phyloP scores from a whole-genome alignment of 2,113 vertebrate genomes.

The Petromus typicus region DNA sequence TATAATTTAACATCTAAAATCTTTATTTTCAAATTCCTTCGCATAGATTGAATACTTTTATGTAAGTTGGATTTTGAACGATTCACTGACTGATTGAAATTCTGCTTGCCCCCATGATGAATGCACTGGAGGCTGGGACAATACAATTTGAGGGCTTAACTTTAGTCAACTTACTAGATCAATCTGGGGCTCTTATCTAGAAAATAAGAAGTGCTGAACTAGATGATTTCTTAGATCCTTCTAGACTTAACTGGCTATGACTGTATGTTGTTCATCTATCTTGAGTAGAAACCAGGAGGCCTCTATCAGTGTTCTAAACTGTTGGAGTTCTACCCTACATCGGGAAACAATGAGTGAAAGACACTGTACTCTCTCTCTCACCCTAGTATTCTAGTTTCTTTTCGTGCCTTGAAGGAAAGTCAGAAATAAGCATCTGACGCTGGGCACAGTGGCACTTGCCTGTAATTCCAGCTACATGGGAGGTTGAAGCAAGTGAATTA shows the following conservation, averaged over 20 bases:
- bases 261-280: neutral
- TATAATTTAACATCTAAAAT: conserved; percentile 26
- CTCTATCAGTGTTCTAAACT: neutral
- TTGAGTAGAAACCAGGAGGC: conserved; percentile 33
- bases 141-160: neutral
- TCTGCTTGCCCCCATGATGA: neutral
- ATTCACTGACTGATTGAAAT: neutral
- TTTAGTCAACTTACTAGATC: conserved; percentile 11
- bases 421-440: neutral
- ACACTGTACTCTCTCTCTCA: neutral
- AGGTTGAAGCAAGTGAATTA: neutral
- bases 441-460: neutral
- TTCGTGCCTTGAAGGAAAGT: neutral
- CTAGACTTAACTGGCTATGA: neutral
- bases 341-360: conserved; percentile 19
- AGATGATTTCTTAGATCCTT: conserved; percentile 15
- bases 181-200: neutral
- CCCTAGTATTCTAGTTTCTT: neutral
- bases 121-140: neutral
- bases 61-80: conserved; percentile 11
- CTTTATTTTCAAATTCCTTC: conserved; percentile 37
- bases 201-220: neutral
- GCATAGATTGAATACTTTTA: neutral
- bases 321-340: conserved; percentile 17
- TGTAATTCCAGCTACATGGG: too few relatives aligned